Base-by-base conservation (phyloP, 2,113 vertebrate species). In the Daphoenositta chrysoptera region DNA sequence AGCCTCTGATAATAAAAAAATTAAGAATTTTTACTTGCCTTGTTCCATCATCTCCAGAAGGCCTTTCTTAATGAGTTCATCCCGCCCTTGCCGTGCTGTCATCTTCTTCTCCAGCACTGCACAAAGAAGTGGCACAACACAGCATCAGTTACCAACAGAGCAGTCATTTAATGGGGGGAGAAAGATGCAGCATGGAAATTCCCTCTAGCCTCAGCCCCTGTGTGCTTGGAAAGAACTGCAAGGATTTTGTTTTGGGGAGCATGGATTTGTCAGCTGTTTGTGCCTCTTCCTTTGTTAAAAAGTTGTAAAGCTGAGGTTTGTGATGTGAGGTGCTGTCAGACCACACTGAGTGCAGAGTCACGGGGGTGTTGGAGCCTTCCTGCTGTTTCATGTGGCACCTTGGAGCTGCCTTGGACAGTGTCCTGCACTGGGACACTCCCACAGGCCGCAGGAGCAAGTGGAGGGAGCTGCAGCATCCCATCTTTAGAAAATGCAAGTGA, bases 51-150 rank as follows among this genome's bases (percentile, higher is more conserved):
- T 97, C 94, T 99, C 99, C 86, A 98, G 96, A 30, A 98, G 97
- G 27, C 97, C 98, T 96, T 98, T 98, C 96, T 98, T 98, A 94
- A 98, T 98, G 76, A 98, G 98, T 69, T 99, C 98, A 72, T 99
- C 99, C 40, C 97, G 98, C 69, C 98, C 98, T 94, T 98, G 98
- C 72, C 98, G 97, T 60, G 97, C 87, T 9, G 98, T 96, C 88
- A 98, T 98, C 97, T 99, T 99, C 97, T 99, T 99, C 97, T 99
- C 99, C 96, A 98, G 96, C 6, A 97, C 99, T 99, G 97, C 83
- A 81, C 6, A 20, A 94, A 91, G 53, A 10, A 73, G 44, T 16
- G 90, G 37, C 69, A 83, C 50, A 94, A 89, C 70, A 96, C 31
- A 92, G 91, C 94, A 72, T 42, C 85, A 83, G 72, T 96, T 90